Conservation (phyloP, 2,888 invertebrate species). For the Deroplatys truncata region DNA sequence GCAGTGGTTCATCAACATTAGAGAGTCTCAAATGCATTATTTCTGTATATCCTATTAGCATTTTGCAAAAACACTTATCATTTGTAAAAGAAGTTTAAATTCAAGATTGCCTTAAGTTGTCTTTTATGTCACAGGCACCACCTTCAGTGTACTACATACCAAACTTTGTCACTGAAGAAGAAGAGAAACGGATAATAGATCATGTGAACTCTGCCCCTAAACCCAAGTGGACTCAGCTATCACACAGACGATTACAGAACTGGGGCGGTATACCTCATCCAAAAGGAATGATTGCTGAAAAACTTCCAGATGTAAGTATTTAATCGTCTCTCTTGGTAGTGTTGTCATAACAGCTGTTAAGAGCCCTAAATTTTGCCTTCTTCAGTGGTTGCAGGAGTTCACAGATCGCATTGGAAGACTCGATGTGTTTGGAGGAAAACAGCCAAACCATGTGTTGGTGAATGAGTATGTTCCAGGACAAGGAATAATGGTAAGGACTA, state of each 20-base stretch:
- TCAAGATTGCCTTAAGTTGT: neutral
- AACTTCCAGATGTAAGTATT: slow-evolving; percentile 60
- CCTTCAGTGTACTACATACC: slow-evolving; percentile 74
- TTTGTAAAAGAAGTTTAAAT: no score
- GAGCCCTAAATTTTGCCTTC: neutral
- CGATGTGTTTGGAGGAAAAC: slow-evolving; percentile 62
- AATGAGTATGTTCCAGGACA: slow-evolving; percentile 93
- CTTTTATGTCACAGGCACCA: slow-evolving; percentile 26
- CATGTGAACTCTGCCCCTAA: slow-evolving; percentile 74
- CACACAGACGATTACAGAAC: slow-evolving; percentile 90
- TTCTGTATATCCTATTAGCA: no score
- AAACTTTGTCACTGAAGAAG: slow-evolving; percentile 73
- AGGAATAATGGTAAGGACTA: slow-evolving; percentile 78
- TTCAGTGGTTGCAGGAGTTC: slow-evolving; percentile 70
- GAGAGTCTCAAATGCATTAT: no score
- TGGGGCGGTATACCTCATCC: slow-evolving; percentile 94
- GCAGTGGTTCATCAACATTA: no score
- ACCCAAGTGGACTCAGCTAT: slow-evolving; percentile 95
- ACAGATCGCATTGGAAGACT: slow-evolving; percentile 65
- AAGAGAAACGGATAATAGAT: slow-evolving; percentile 66
- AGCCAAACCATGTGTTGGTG: slow-evolving; percentile 87
- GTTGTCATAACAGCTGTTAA: no score
- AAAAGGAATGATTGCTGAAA: slow-evolving; percentile 90
- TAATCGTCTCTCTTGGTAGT: neutral
- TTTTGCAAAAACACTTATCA: no score